Base-by-base conservation (phyloP, 2,888 invertebrate species). In the Zygothrica quintamaculata region DNA sequence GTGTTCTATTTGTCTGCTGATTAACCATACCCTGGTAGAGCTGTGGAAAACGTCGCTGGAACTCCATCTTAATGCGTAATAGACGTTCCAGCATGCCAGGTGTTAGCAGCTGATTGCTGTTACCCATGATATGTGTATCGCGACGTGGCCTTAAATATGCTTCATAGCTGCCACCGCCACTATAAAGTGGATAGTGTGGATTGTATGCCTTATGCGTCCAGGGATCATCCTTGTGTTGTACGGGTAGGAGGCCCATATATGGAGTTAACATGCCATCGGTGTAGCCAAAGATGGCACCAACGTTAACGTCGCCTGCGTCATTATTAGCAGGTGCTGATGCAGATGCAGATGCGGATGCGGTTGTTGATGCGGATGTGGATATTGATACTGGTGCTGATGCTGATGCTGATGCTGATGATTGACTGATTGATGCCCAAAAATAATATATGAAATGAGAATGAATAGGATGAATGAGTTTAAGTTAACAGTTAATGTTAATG, bases 241-340 rank as follows among this genome's bases (percentile, higher is more conserved):
- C 40, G 7, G 81, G 69, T 46, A 74, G 64, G 3, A 89, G 42
- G 3, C 90, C 90, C 90, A 90, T 89, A 50, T 87, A 90, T 1
- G 90, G 90, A 52, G 66, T 29, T 6, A 90, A 39, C 16, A 90
- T 31, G 9, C 62, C 37, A 0, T 78, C 84, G 31, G 44, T 52
- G 16, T 47, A 73, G 42, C 71, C 60, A 26, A 76, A 66, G 1
- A 69, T 2, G 7, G 85, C 67, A 34, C 88, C 73, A 37, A 81
- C 68, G 40, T 34, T 55, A 53, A 72, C 60, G 11, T 58, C 51
- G 13, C 36, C 33, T 42, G 47, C 34, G 7, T 37, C 53, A 18
- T 0, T 36, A 13, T 29, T 18, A n/a, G n/a, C n/a, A 47, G 29
- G 9, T 26, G 47, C 8, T 36, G 33, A 8, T 26, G 26, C 26